These are phyloP conservation scores for Corythucha ciliata DNA, from an alignment of 2,888 invertebrate genomes.

Conservation along the genomic window DNA sequence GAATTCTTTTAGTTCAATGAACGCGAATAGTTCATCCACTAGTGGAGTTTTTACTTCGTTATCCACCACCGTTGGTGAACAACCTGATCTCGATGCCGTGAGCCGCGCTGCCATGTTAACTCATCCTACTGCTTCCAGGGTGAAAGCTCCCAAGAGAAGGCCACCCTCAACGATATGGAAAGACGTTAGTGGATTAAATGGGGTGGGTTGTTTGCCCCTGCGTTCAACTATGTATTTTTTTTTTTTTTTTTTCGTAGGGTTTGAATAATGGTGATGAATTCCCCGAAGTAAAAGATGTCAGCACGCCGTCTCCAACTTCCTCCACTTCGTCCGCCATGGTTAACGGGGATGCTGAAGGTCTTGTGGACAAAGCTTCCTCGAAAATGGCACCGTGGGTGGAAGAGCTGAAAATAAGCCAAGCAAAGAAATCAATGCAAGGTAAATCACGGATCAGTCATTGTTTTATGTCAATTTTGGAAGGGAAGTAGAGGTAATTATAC, in stretches of 20 bases:
- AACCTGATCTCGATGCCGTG: constrained; percentile 44
- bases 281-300: no score
- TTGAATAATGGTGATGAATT: constrained; percentile 12
- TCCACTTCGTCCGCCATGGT: constrained; percentile 35
- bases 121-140: constrained; percentile 48
- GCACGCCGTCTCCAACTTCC: no score
- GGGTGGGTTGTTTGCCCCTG: background rate
- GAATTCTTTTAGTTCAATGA: constrained; percentile 1
- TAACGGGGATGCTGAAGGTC: constrained; percentile 40
- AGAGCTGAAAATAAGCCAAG: constrained; percentile 69
- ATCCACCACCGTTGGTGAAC: constrained; percentile 32
- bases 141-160: constrained; percentile 55
- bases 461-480: no score
- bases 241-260: constrained; percentile 1
- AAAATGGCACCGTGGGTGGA: constrained; percentile 71
- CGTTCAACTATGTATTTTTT: background rate
- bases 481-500: no score
- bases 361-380: constrained; percentile 53
- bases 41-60: no score
- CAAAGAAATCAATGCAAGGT: constrained; percentile 46
- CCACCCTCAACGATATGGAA: constrained; percentile 51
- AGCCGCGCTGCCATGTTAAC: constrained; percentile 43
- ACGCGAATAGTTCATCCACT: background rate
- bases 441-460: no score
- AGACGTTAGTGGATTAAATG: constrained; percentile 9